Evolutionary conservation across 2,797 vertebrate species (phyloP), one percentile per base, ranked within the genome.

Genomic region (Rhinogobio ventralis): DNA sequence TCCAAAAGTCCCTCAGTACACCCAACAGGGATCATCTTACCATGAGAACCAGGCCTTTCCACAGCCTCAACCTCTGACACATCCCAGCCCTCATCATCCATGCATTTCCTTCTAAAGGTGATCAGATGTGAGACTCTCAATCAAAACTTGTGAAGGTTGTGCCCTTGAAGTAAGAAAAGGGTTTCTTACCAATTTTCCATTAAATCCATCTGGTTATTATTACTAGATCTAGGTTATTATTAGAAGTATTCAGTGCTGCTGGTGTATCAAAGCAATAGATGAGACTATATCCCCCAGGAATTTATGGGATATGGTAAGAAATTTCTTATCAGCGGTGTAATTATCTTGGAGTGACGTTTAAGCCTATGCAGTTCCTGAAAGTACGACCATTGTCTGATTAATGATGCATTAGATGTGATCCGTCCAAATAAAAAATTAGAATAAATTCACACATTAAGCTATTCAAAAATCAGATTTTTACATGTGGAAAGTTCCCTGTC

Each of bases 141-240:
- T 90, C 87, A 89, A 87, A 90, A 91, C 81, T 85, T 88, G 91
- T 86, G 89, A 88, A 91, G 85, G 84, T 89, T 85, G 66, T 87
- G 74, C 30, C 33, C 89, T 91, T 89, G 89, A 90, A 90, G 90
- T 85, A 81, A 86, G 90, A 86, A 90, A 86, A 89, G 90, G 86
- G 87, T 75, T 89, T 91, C 92, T 85, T 89, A 88, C 81, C 7
- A 77, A 89, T 91, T 92, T 93, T 92, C 92, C 88, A 83, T 86
- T 89, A 92, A 94, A 93, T 92, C 89, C 62, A 81, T 87, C 88
- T 88, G 87, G 91, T 92, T 93, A 92, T 94, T 94, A 90, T 91
- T 90, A 89, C 90, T 89, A 92, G 86, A 88, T 69, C n/a, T 23
- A 55, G 62, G 23, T 89, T 91, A 76, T 86, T 68, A 81, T 49